Conservation (phyloP, 37 sponge, comb jelly and placozoan species). For the Oopsacas minuta region DNA sequence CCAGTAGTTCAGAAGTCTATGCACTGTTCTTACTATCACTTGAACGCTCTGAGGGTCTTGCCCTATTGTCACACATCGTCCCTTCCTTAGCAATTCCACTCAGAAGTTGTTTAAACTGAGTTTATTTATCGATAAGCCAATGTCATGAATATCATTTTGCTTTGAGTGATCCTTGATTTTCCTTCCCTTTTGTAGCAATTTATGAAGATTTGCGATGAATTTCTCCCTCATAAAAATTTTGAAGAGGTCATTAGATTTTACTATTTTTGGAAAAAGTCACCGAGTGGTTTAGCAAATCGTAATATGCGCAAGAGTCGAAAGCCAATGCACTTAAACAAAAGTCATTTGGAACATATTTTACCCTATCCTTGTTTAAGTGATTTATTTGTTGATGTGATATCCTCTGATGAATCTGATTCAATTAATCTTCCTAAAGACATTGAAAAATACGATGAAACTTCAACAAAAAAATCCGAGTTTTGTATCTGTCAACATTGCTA, state of each 20-base stretch:
- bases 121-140: too few relatives aligned
- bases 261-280: background rate
- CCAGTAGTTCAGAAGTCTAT: too few relatives aligned
- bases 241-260: background rate
- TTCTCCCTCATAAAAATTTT: background rate
- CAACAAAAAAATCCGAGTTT: background rate
- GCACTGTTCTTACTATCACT: too few relatives aligned
- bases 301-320: background rate
- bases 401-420: background rate
- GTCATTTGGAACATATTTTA: background rate
- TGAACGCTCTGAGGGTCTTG: too few relatives aligned
- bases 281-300: background rate
- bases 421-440: background rate
- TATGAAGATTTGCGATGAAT: background rate
- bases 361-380: background rate
- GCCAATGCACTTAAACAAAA: background rate
- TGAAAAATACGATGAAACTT: background rate
- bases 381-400: background rate
- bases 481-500: background rate
- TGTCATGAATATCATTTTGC: too few relatives aligned
- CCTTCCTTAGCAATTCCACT: too few relatives aligned
- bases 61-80: too few relatives aligned
- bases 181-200: background rate
- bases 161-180: background rate
- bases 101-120: too few relatives aligned